Percentiles rank a stretch among this genome's conserved stretches.
phyloP scores from a whole-genome alignment of 1,140 invertebrate genomes.

The Steinernema feltiae region DNA sequence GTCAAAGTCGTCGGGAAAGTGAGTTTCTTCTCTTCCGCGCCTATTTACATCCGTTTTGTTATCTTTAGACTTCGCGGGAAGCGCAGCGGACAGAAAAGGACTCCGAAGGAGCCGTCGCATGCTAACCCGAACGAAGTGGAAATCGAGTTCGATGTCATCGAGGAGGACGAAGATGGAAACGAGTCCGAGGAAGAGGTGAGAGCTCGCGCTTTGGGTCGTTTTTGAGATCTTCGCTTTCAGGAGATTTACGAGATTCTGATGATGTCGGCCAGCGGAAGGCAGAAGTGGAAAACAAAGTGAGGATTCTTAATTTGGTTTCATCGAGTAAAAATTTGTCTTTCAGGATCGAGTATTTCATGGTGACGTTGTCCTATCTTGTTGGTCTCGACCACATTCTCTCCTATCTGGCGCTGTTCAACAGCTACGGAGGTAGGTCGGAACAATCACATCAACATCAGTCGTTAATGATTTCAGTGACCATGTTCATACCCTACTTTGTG shows the following conservation, averaged over 20 bases:
- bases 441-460: background rate
- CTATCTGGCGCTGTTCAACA: background rate
- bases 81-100: background rate
- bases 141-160: background rate
- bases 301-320: too few relatives aligned
- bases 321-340: too few relatives aligned
- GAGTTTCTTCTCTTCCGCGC: too few relatives aligned
- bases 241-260: background rate
- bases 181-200: background rate
- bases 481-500: background rate
- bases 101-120: background rate
- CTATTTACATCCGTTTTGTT: too few relatives aligned
- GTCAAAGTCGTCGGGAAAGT: too few relatives aligned
- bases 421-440: background rate
- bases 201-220: background rate
- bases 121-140: background rate
- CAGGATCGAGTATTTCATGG: background rate
- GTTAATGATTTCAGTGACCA: background rate
- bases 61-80: too few relatives aligned
- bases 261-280: background rate
- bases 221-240: background rate
- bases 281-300: background rate
- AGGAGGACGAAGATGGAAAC: background rate
- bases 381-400: slow-evolving; percentile 8
- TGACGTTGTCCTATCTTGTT: background rate